Evolutionary conservation across 2,113 vertebrate genomes (phyloP), one percentile per base, ranked within the genome.

Genomic region (Coracopsis vasa): DNA sequence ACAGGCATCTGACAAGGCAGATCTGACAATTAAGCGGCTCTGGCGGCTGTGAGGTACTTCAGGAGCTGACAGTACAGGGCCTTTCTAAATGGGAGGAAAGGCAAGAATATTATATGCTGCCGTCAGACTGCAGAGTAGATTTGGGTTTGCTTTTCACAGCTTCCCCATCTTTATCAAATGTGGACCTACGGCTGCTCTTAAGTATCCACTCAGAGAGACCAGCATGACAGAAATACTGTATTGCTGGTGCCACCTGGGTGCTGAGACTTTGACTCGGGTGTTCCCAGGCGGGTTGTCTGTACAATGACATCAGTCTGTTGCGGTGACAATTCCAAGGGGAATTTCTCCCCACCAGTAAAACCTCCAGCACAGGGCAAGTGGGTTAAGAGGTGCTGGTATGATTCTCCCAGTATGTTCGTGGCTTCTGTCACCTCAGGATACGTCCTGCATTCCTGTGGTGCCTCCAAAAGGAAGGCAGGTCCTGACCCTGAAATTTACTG

Each of bases 321-420:
- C 45, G 35, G 8, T 61, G 41, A 50, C 31, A 82, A 3, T 71
- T 39, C 56, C 42, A 27, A 44, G 48, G 45, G 28, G 9, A 51
- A 15, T 85, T 90, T 84, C 31, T 80, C 65, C 62, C 29, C 4
- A 1, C 13, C 9, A 10, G 10, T 72, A 37, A 80, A 77, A 61
- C 29, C 20, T 60, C 35, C 31, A 58, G 45, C 51, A 75, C 42
- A 80, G 31, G 70, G 23, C 31, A 35, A 70, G 29, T 0, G 2
- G 48, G 19, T 10, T 6, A 1, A 13, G 21, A 80, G 17, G n/a
- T 58, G 23, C 42, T 74, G n/a, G 23, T 78, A 37, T 9, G 33
- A 0, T 66, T 77, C 45, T 82, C 48, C 13, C 23, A 14, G 47
- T 66, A 27, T 1, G 0, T 61, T 47, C 12, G 25, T 70, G 41